Conservation (phyloP, 2,113 vertebrate species). For the Hippocampus barbouri region DNA sequence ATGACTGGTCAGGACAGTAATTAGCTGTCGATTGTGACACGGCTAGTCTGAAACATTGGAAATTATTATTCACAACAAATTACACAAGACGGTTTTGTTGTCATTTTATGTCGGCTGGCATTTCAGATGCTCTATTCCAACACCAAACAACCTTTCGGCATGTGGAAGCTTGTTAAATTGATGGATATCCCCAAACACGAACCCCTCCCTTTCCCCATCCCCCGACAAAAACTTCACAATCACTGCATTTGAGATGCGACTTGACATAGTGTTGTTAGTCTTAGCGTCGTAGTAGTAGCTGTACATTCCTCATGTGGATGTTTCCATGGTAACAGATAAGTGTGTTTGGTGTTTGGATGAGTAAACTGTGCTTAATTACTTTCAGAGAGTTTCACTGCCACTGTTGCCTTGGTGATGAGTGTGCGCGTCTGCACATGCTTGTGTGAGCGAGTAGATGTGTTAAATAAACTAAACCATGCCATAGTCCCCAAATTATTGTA, state of each 20-base stretch:
- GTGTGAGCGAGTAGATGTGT: not conserved
- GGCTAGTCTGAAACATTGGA: too few relatives aligned
- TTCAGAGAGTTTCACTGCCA: slow-evolving; percentile 4
- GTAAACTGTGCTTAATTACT: slow-evolving; percentile 11
- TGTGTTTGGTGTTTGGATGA: slow-evolving; percentile 12
- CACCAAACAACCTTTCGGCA: not conserved
- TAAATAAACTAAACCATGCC: not conserved
- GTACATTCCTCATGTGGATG: slow-evolving; percentile 2
- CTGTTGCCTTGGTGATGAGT: slow-evolving; percentile 6
- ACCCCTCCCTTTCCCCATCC: not conserved
- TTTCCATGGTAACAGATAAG: slow-evolving; percentile 11
- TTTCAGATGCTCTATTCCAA: not conserved
- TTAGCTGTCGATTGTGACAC: too few relatives aligned
- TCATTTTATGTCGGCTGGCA: too few relatives aligned
- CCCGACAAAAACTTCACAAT: not conserved
- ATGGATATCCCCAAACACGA: not conserved
- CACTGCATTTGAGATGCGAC: not conserved
- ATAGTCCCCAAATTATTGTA: too few relatives aligned
- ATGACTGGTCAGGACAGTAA: too few relatives aligned
- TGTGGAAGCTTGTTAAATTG: not conserved
- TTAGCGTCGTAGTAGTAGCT: not conserved
- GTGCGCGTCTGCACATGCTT: slow-evolving; percentile 1
- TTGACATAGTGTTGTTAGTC: not conserved
- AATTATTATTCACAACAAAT: not conserved
- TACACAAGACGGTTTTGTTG: not conserved